Base-by-base conservation (phyloP, 2,797 vertebrate species). In the Dryobates pubescens region DNA sequence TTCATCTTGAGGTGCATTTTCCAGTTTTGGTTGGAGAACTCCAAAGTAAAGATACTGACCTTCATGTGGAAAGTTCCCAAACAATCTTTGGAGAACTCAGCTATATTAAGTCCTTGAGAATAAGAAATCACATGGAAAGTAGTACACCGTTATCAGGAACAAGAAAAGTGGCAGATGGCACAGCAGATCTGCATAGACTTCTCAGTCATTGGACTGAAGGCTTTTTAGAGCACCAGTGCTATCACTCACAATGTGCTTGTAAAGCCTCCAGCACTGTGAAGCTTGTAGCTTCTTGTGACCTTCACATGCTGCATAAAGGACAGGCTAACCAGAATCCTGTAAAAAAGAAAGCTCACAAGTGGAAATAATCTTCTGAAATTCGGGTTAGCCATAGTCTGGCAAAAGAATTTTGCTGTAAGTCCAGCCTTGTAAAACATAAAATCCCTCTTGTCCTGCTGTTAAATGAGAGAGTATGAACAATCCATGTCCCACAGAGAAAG, bases 121-220 rank as follows among this genome's bases (percentile, higher is more conserved):
- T 34, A 86, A 90, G 71, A 84, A 92, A 53, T 78, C 17, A 62
- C n/a, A 24, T 27, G 38, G 30, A 72, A 80, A 82, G 75, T 38
- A 80, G 24, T 51, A 75, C 85, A 74, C 15, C 62, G 14, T 72
- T 83, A 49, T 49, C 22, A 77, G 59, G 63, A 90, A 78, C 13
- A 65, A 85, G 76, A 82, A 82, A 77, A 67, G 53, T 64, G 69
- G 59, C 82, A 90, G 88, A 82, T 92, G 69, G 84, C 26, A 26
- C 61, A 85, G 62, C 64, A 82, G 75, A 53, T 65, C 86, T 85
- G 64, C 26, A 49, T 36, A 74, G 62, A n/a, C 62, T 85, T 73
- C 69, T 82, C 47, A 90, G 43, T 10, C 17, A 29, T 58, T 56
- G 70, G 63, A 67, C 56, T 77, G 83, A 70, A 64, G 88, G n/a